Conservation (phyloP, 2,113 vertebrate species). For the Periophthalmus modestus region DNA sequence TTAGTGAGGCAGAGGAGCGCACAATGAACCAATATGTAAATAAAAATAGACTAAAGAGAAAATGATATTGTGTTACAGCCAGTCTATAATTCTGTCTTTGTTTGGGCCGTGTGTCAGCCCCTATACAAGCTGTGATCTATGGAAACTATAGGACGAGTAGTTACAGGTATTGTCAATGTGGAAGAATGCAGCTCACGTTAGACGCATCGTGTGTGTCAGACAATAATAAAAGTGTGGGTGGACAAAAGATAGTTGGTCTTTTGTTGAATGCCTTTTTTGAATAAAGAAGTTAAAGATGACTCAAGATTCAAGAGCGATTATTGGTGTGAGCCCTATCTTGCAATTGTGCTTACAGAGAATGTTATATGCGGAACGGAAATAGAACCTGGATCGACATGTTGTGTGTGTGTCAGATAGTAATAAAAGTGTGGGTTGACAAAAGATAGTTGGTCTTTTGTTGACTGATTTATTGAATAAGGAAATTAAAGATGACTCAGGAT, state of each 20-base stretch:
- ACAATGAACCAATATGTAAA: background rate
- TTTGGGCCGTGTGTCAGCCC: background rate
- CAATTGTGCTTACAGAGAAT: too few species aligned
- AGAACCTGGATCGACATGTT: too few species aligned
- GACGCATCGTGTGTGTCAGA: background rate
- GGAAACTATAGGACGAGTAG: background rate
- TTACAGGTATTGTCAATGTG: background rate
- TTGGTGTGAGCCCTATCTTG: too few species aligned
- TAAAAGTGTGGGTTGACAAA: background rate
- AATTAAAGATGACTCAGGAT: too few species aligned
- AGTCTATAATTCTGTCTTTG: background rate
- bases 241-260: too few species aligned
- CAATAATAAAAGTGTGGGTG: background rate
- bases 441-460: too few species aligned
- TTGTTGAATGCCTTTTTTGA: too few species aligned
- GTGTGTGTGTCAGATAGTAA: background rate
- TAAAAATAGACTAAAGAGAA: conserved; percentile 16
- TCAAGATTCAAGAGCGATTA: too few species aligned
- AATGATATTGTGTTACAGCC: background rate
- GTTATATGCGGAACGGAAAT: too few species aligned
- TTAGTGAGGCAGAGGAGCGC: background rate
- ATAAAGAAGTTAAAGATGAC: too few species aligned
- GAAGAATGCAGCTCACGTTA: background rate
- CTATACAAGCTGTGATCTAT: background rate
- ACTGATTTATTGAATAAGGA: too few species aligned